Base-by-base conservation (phyloP, 2,797 vertebrate species). In the Lacerta viridis region DNA sequence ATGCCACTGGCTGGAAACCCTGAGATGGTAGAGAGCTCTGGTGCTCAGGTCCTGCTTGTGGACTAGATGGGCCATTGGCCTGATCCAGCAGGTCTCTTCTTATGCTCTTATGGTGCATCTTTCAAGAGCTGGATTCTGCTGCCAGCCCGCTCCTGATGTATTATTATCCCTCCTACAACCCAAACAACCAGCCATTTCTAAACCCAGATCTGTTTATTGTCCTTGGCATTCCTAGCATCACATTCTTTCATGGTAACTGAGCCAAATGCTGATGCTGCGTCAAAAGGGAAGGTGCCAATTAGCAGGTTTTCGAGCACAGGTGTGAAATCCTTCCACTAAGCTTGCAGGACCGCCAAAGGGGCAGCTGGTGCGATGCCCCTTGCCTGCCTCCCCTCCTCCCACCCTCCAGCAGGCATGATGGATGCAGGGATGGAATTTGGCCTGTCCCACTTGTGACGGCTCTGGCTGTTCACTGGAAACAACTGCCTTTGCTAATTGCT, bases 221-320 rank as follows among this genome's bases (percentile, higher is more conserved):
- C 76, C 0, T 25, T 10, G 20, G 1, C 69, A 29, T 71, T 64
- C 18, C 61, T 18, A 0, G 3, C 74, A 39, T 59, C 1, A 0
- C 0, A 25, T 0, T 2, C 4, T 79, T 72, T 78, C 87, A 25
- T 86, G 50, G 80, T 15, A 1, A 15, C 23, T 5, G 66, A 0
- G 10, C 50, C 0, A 7, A 33, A 9, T 23, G 68, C 43, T 41
- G 88, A 76, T 71, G 84, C 25, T 77, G 41, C 68, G 50, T 93
- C 59, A 90, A 90, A 95, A 0, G 4, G 92, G 91, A 87, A 89
- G 17, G 69, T 76, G 84, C n/a, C 91, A 92, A 43, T 93, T 90
- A 93, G 88, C 0, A 64, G 29, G 75, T 93, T 88, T 74, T 80
- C 27, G 0, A 25, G 72, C 86, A 87, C 81, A 90, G 87, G 29